These are phyloP conservation scores for Apocrypta bakeri DNA, from an alignment of 1,140 invertebrate species.

Conservation along the genomic window DNA sequence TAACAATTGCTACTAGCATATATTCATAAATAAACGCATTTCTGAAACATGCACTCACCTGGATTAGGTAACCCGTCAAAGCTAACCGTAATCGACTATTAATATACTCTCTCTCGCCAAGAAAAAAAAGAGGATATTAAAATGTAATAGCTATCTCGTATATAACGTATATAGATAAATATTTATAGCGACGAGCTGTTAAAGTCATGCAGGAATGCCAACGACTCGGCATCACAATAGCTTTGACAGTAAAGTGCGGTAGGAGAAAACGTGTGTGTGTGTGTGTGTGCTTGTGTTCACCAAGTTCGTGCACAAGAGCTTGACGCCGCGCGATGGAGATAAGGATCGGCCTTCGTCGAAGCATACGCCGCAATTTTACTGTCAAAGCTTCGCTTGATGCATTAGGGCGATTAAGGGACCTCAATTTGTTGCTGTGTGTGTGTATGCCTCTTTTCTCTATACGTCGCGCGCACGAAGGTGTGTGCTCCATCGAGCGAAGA, in stretches of 20 bases:
- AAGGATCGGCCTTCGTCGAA: constrained; percentile 44
- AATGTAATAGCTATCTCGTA: too few relatives aligned
- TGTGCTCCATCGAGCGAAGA: neutral
- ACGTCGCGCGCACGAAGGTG: constrained; percentile 8
- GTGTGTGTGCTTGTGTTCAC: neutral
- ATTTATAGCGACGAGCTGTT: constrained; percentile 45
- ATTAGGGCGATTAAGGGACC: constrained; percentile 62
- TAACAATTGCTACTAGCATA: too few relatives aligned
- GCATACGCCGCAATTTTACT: constrained; percentile 61
- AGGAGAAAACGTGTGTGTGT: neutral
- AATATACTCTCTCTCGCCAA: too few relatives aligned
- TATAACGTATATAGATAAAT: neutral
- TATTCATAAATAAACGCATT: too few relatives aligned
- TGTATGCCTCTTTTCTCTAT: neutral
- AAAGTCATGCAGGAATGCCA: constrained; percentile 25
- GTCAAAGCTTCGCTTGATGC: constrained; percentile 62
- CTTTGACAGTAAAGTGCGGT: constrained; percentile 41
- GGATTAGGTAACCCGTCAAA: too few relatives aligned
- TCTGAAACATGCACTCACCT: too few relatives aligned
- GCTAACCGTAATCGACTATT: too few relatives aligned
- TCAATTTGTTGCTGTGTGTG: constrained; percentile 57
- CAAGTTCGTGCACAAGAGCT: constrained; percentile 3
- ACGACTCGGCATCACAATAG: constrained; percentile 21
- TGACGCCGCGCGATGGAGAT: constrained; percentile 30
- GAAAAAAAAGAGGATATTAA: too few relatives aligned